These are phyloP conservation scores for Philypnodon macrostomus DNA, from an alignment of 2,797 vertebrate genomes.

Conservation along the genomic window DNA sequence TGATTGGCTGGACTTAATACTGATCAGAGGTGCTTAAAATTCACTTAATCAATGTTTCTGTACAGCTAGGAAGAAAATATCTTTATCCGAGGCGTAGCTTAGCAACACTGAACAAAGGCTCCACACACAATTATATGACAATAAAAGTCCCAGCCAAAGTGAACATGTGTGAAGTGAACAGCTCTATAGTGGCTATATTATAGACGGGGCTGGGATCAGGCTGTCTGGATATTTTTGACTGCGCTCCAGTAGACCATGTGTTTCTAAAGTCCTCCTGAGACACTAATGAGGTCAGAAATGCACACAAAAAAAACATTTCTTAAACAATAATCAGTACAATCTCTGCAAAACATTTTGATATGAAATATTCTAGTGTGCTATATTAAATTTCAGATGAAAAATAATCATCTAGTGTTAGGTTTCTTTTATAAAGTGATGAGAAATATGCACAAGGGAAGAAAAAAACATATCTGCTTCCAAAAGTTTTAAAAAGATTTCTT, in stretches of 20 bases:
- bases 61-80: constrained; percentile 12
- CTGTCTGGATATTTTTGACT: constrained; percentile 1
- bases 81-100: too few species aligned
- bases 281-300: constrained; percentile 5
- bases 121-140: constrained; percentile 15
- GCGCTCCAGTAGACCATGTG: constrained; percentile 6
- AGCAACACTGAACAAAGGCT: constrained; percentile 19
- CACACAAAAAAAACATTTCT: too few species aligned
- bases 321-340: background rate
- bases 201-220: constrained; percentile 13
- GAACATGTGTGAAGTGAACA: constrained; percentile 38
- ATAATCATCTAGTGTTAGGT: too few species aligned
- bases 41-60: constrained; percentile 45
- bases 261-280: constrained; percentile 6
- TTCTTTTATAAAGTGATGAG: constrained; percentile 7
- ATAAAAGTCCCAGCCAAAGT: constrained; percentile 32
- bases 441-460: constrained; percentile 36
- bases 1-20: background rate
- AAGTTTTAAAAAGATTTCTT: constrained; percentile 44
- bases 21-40: constrained; percentile 30
- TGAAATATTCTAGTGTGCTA: too few species aligned
- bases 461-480: constrained; percentile 35
- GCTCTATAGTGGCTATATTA: constrained; percentile 23
- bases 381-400: background rate
- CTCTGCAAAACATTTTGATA: background rate